A percentile compares a stretch with the other conserved stretches of the same genome.
Evolutionary conservation across 2,113 vertebrate species (phyloP).

Genomic region (Uropsilus gracilis): DNA sequence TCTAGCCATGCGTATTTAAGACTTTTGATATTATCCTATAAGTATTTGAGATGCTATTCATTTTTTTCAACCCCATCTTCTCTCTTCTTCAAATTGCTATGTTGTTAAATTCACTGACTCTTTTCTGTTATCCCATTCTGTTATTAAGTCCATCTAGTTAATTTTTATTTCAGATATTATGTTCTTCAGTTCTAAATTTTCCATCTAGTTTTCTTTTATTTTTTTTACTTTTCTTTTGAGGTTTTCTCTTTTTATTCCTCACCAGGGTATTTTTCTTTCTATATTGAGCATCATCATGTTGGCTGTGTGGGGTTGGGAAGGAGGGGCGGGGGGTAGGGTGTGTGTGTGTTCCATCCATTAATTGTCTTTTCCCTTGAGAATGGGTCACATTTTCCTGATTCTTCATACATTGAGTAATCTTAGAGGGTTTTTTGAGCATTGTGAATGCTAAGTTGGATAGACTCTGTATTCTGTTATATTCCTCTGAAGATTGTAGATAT

Average conservation of each 20-base stretch:
- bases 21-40: background rate
- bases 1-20: background rate
- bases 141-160: conserved; percentile 3
- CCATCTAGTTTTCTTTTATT: conserved; percentile 15
- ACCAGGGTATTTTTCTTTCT: background rate
- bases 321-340: too few relatives aligned
- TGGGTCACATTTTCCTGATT: conserved; percentile 21
- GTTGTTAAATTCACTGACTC: background rate
- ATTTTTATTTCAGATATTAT: conserved; percentile 28
- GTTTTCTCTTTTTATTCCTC: conserved; percentile 20
- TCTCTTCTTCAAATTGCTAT: background rate
- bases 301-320: too few relatives aligned
- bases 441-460: conserved; percentile 5
- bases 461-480: background rate
- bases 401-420: conserved; percentile 30
- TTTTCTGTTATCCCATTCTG: background rate
- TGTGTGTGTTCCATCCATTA: background rate
- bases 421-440: conserved; percentile 17
- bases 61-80: background rate
- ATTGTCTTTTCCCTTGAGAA: conserved; percentile 39
- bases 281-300: background rate
- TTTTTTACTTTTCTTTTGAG: conserved; percentile 39
- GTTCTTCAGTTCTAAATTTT: conserved; percentile 1
- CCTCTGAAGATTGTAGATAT: conserved; percentile 30
- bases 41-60: background rate